Percentiles rank a stretch among this genome's conserved stretches.
phyloP scores from a whole-genome alignment of 1,140 invertebrate species.

The Drosophila carrolli region DNA sequence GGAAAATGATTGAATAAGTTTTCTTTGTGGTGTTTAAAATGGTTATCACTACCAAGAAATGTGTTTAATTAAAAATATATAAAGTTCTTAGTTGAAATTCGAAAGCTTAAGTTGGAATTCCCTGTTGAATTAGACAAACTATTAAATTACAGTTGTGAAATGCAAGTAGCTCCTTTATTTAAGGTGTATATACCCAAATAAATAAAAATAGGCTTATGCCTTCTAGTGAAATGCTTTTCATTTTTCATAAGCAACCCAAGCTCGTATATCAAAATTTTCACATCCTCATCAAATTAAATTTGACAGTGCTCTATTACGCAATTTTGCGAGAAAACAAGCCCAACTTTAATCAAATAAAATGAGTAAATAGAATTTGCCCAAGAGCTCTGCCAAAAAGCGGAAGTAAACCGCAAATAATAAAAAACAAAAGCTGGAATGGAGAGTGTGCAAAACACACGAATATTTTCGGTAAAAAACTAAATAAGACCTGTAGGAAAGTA shows the following conservation, averaged over 20 bases:
- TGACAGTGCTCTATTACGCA: constrained; percentile 66
- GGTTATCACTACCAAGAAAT: too few relatives aligned
- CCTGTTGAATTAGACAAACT: too few relatives aligned
- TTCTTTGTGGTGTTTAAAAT: background rate
- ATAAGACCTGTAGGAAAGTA: constrained; percentile 30
- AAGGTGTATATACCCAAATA: too few relatives aligned
- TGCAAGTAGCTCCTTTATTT: too few relatives aligned
- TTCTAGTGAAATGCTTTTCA: background rate
- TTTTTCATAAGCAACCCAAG: background rate
- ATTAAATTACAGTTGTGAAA: too few relatives aligned
- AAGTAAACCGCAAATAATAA: constrained; percentile 31
- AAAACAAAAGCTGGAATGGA: constrained; percentile 4
- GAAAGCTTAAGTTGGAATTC: too few relatives aligned
- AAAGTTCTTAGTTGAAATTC: too few relatives aligned
- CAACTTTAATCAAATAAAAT: constrained; percentile 72
- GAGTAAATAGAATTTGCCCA: constrained; percentile 68
- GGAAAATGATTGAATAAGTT: background rate
- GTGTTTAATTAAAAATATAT: too few relatives aligned
- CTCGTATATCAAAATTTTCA: constrained; percentile 26
- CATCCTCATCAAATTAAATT: constrained; percentile 71
- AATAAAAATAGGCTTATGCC: too few relatives aligned
- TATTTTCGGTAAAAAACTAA: constrained; percentile 40
- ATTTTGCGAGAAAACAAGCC: constrained; percentile 42
- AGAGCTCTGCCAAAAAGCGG: constrained; percentile 27
- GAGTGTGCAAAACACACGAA: constrained; percentile 48